A percentile compares a stretch with the other conserved stretches of the same genome.
phyloP scores from a whole-genome alignment of 1,140 invertebrate species.

The Drosophila takahashii region DNA sequence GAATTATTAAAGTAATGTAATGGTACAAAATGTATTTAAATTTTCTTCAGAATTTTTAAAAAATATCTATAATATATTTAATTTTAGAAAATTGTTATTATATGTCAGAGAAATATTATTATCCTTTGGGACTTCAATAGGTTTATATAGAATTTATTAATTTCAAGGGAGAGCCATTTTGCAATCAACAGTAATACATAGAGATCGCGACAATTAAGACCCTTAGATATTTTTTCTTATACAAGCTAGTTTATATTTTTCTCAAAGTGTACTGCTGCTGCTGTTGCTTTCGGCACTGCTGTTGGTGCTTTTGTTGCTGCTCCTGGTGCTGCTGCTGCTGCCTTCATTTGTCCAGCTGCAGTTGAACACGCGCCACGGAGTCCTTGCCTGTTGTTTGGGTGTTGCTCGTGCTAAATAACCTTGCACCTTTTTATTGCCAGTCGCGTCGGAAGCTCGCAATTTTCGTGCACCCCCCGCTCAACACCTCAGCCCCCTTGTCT shows the following conservation, averaged over 20 bases:
- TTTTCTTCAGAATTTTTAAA: too few relatives aligned
- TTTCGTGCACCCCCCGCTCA: constrained; percentile 50
- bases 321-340: constrained; percentile 51
- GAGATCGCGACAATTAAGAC: too few relatives aligned
- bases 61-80: too few relatives aligned
- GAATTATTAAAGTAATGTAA: too few relatives aligned
- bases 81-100: too few relatives aligned
- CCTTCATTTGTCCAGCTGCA: constrained; percentile 81
- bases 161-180: too few relatives aligned
- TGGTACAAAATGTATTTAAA: too few relatives aligned
- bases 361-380: constrained; percentile 70
- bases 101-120: too few relatives aligned
- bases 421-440: constrained; percentile 80
- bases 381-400: constrained; percentile 65
- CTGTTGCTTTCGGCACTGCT: constrained; percentile 23
- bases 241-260: background rate
- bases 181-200: too few relatives aligned
- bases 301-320: constrained; percentile 19
- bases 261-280: constrained; percentile 2
- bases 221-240: background rate
- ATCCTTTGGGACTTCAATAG: background rate
- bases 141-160: too few relatives aligned
- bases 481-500: constrained; percentile 1
- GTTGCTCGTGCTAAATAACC: constrained; percentile 78
- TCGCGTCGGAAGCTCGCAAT: constrained; percentile 77